A percentile compares a stretch with the other conserved stretches of the same genome.
These are phyloP conservation scores for Sinodicranocentrus sp. DNA, from an alignment of 2,888 invertebrate species.

Conservation along the genomic window DNA sequence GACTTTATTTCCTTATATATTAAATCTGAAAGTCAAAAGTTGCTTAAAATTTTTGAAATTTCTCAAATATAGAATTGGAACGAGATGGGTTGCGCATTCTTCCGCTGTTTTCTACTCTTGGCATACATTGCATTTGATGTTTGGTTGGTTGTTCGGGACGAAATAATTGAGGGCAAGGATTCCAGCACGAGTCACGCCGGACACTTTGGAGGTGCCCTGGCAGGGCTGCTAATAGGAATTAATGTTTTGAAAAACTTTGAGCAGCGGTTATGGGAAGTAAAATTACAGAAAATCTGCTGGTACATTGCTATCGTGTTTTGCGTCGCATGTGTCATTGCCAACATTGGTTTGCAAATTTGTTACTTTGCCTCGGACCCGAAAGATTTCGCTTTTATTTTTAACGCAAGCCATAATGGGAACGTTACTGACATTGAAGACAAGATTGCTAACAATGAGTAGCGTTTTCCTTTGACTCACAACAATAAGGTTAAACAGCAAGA, in stretches of 20 bases:
- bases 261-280: conserved; percentile 45
- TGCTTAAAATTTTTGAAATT: neutral
- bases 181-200: conserved; percentile 35
- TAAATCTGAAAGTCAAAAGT: neutral
- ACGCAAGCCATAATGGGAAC: neutral
- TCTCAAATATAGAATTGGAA: conserved; percentile 63
- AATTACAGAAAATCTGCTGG: conserved; percentile 36
- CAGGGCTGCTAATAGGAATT: conserved; percentile 42
- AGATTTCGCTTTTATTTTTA: neutral
- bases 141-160: conserved; percentile 26
- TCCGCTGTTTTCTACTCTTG: conserved; percentile 50
- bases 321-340: conserved; percentile 2
- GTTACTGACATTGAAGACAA: neutral
- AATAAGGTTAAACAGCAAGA: too few species aligned
- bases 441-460: neutral
- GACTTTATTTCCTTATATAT: neutral
- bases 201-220: conserved; percentile 59
- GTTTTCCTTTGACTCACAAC: too few species aligned
- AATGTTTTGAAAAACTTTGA: conserved; percentile 50
- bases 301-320: conserved; percentile 24
- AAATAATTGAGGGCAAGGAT: conserved; percentile 38
- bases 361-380: conserved; percentile 31
- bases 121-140: conserved; percentile 44
- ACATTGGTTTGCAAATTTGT: conserved; percentile 42
- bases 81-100: conserved; percentile 55